phyloP scores from a whole-genome alignment of 2,888 invertebrate species.

The Apodemia duryi region DNA sequence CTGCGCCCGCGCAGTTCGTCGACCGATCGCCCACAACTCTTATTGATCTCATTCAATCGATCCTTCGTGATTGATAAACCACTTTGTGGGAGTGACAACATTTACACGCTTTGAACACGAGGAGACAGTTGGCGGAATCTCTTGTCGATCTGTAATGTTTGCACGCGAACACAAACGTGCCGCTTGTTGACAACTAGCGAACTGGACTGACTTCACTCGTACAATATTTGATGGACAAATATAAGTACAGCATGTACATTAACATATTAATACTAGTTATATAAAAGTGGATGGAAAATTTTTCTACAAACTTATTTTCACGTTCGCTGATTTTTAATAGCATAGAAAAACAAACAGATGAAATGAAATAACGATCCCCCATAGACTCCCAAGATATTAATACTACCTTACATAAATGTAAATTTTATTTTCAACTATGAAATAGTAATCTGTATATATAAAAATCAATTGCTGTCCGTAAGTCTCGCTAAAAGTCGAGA shows the following conservation, averaged over 20 bases:
- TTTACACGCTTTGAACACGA: slow-evolving; percentile 13
- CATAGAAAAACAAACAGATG: not conserved
- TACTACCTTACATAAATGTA: too few species aligned
- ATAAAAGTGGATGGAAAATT: not conserved
- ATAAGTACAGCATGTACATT: not conserved
- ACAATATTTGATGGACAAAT: not conserved
- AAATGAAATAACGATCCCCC: not conserved
- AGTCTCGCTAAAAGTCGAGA: too few species aligned
- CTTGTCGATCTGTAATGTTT: slow-evolving; percentile 2
- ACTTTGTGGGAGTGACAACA: slow-evolving; percentile 51
- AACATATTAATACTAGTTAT: not conserved
- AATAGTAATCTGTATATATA: too few species aligned
- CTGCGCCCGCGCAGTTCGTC: slow-evolving; percentile 77
- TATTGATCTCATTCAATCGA: slow-evolving; percentile 71
- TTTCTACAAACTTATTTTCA: not conserved
- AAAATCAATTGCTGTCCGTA: too few species aligned
- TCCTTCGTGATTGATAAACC: slow-evolving; percentile 71
- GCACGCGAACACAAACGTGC: slow-evolving; percentile 8
- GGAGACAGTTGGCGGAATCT: slow-evolving; percentile 5
- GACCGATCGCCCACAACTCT: slow-evolving; percentile 74
- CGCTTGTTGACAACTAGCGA: slow-evolving; percentile 1
- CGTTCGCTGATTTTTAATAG: not conserved
- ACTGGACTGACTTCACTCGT: not conserved
- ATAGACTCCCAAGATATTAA: too few species aligned
- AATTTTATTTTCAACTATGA: too few species aligned